A percentile compares a stretch with the other conserved stretches of the same genome.
Evolutionary conservation across 2,113 vertebrate species (phyloP).

Genomic region (Platichthys stellatus): DNA sequence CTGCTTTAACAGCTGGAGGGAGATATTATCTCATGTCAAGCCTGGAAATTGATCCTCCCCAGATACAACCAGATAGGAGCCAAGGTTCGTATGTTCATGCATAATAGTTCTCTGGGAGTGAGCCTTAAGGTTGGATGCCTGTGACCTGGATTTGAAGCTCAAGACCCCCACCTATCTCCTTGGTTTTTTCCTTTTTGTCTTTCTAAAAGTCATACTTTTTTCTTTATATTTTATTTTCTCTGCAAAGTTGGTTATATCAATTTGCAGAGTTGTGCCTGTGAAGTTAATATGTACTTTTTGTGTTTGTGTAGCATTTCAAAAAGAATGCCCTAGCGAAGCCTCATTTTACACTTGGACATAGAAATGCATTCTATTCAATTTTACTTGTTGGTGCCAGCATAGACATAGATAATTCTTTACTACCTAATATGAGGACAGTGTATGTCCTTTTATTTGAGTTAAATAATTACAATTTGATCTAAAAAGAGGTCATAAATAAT

Average conservation of each 20-base stretch:
- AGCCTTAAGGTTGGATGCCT: conserved; percentile 42
- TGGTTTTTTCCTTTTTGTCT: conserved; percentile 1
- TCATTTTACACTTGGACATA: background rate
- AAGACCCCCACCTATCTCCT: conserved; percentile 17
- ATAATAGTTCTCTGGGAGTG: conserved; percentile 48
- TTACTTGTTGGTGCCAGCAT: background rate
- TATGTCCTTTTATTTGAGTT: background rate
- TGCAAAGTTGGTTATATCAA: background rate
- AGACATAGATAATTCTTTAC: background rate
- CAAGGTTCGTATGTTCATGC: conserved; percentile 59
- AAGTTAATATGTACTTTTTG: background rate
- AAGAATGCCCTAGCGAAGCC: background rate
- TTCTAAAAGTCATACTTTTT: background rate
- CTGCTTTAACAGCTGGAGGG: conserved; percentile 80
- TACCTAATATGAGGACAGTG: background rate
- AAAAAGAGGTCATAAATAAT: background rate
- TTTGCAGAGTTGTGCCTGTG: background rate
- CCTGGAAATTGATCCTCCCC: conserved; percentile 79
- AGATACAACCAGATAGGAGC: conserved; percentile 68
- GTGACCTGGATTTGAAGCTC: conserved; percentile 46
- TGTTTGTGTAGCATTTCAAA: background rate
- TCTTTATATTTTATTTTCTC: background rate
- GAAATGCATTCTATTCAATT: background rate
- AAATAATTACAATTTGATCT: background rate
- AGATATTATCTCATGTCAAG: conserved; percentile 77